These are phyloP conservation scores for Acleris holmiana DNA, from an alignment of 2,888 invertebrate genomes.

Conservation along the genomic window DNA sequence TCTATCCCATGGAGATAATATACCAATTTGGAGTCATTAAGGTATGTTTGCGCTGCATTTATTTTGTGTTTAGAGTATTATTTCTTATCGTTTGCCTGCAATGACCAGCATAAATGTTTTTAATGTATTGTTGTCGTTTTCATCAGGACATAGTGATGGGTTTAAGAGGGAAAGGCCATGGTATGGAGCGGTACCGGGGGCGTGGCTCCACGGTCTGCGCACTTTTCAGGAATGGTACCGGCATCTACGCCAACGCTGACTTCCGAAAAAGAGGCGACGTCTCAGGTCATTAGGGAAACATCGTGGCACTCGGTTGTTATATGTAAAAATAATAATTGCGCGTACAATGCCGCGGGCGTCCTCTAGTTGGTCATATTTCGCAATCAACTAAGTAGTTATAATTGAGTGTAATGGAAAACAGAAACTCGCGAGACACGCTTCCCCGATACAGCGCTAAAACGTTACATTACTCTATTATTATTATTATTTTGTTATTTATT, in stretches of 20 bases:
- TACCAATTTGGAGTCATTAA: conserved; percentile 89
- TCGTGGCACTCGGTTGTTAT: neutral
- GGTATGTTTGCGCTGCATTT: conserved; percentile 58
- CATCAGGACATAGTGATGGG: conserved; percentile 86
- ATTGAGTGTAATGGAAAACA: too few species aligned
- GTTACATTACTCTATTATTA: too few species aligned
- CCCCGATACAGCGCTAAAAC: too few species aligned
- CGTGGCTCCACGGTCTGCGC: conserved; percentile 90
- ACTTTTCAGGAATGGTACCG: conserved; percentile 84
- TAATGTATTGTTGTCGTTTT: conserved; percentile 30
- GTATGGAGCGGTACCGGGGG: conserved; percentile 83
- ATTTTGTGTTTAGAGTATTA: too few species aligned
- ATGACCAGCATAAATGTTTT: too few species aligned
- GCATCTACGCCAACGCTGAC: conserved; percentile 91
- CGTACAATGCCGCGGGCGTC: too few species aligned
- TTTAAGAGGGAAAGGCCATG: conserved; percentile 88
- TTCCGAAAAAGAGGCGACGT: conserved; percentile 93
- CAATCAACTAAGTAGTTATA: too few species aligned
- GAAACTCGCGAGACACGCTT: too few species aligned
- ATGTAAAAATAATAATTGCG: too few species aligned
- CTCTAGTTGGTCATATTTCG: too few species aligned
- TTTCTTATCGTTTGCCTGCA: too few species aligned
- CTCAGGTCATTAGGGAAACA: conserved; percentile 85
- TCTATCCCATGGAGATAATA: conserved; percentile 88
- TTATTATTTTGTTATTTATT: too few species aligned